A percentile compares a stretch with the other conserved stretches of the same genome.
Conservation (phyloP, 23 tunicate species). For the Botrylloides violaceus region DNA sequence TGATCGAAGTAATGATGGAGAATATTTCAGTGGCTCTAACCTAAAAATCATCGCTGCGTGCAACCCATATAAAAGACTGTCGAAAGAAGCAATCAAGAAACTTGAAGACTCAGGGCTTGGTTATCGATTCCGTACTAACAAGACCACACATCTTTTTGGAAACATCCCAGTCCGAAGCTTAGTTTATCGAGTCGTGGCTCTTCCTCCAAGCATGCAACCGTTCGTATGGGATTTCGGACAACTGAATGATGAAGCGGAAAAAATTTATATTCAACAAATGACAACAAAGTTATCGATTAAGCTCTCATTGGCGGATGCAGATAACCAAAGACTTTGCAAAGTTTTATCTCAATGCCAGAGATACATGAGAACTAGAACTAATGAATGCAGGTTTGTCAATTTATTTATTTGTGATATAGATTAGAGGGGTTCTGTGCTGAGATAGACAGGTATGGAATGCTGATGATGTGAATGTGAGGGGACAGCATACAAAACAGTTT, state of each 20-base stretch:
- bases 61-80: slow-evolving; percentile 47
- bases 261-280: slow-evolving; percentile 41
- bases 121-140: slow-evolving; percentile 31
- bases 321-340: not conserved
- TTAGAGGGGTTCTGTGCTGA: too few relatives aligned
- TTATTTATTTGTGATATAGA: not conserved
- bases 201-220: slow-evolving; percentile 69
- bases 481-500: too few relatives aligned
- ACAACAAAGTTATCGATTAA: slow-evolving; percentile 14
- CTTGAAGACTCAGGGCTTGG: slow-evolving; percentile 43
- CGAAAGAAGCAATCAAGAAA: slow-evolving; percentile 12
- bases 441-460: too few relatives aligned
- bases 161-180: slow-evolving; percentile 46
- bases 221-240: slow-evolving; percentile 68
- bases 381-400: slow-evolving; percentile 17
- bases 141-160: slow-evolving; percentile 19
- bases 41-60: slow-evolving; percentile 52
- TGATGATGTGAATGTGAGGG: too few relatives aligned
- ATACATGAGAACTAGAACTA: slow-evolving; percentile 31
- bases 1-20: slow-evolving; percentile 44
- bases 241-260: slow-evolving; percentile 30
- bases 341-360: slow-evolving; percentile 19
- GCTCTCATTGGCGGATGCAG: slow-evolving; percentile 1
- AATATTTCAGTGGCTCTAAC: slow-evolving; percentile 20
- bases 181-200: slow-evolving; percentile 49